phyloP scores from a whole-genome alignment of 1,140 invertebrate genomes.

The Drosophila baimaii region DNA sequence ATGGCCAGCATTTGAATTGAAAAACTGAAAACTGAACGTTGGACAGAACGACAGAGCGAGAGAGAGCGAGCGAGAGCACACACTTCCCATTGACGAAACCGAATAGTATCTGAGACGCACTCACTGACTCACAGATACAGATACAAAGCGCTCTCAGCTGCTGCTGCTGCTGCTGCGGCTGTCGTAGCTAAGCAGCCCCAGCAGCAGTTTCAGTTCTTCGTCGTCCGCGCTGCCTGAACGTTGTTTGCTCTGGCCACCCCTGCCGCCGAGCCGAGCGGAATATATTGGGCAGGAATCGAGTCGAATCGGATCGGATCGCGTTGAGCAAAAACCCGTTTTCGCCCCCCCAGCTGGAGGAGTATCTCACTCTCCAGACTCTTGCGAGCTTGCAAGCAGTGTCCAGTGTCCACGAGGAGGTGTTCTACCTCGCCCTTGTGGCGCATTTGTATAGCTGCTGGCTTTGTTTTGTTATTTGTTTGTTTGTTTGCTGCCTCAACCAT shows the following conservation, averaged over 20 bases:
- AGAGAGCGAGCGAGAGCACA: conserved; percentile 32
- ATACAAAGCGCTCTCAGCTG: conserved; percentile 17
- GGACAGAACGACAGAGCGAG: conserved; percentile 42
- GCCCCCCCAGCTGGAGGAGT: conserved; percentile 10
- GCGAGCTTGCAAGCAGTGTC: too few relatives aligned
- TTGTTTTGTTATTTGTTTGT: conserved; percentile 41
- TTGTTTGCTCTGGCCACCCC: conserved; percentile 24
- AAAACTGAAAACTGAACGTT: conserved; percentile 27
- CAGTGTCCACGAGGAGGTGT: conserved; percentile 2
- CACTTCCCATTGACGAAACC: conserved; percentile 50
- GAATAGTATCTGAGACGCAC: conserved; percentile 26
- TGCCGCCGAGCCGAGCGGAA: conserved; percentile 16
- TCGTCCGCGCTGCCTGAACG: conserved; percentile 58
- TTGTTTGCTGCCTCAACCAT: conserved; percentile 30
- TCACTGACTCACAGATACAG: conserved; percentile 30
- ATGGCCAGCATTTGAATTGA: conserved; percentile 52
- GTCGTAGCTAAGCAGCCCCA: conserved; percentile 32
- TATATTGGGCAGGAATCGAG: conserved; percentile 23
- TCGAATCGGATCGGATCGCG: conserved; percentile 38
- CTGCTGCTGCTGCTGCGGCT: conserved; percentile 9
- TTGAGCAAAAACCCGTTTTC: conserved; percentile 63
- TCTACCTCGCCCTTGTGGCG: conserved; percentile 12
- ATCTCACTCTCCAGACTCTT: neutral
- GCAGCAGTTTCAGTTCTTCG: conserved; percentile 71
- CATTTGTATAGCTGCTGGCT: conserved; percentile 20